A percentile compares a stretch with the other conserved stretches of the same genome.
These are phyloP conservation scores for Napeogenes inachia DNA, from an alignment of 2,888 invertebrate genomes.

Conservation along the genomic window DNA sequence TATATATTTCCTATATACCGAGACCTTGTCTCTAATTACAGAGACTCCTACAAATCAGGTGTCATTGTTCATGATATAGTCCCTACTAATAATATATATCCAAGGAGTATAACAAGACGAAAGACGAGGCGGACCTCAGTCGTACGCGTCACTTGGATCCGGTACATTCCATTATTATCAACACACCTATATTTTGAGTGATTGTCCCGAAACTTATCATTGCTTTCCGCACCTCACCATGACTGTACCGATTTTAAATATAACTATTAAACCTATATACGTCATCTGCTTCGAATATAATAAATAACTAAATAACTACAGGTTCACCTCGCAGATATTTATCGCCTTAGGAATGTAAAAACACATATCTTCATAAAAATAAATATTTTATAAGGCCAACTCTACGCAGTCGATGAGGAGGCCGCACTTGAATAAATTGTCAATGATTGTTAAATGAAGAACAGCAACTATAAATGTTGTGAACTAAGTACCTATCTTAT, in stretches of 20 bases:
- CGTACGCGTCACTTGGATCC: no score
- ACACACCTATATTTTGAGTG: no score
- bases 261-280: background rate
- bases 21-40: background rate
- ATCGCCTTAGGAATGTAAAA: background rate
- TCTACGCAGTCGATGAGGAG: background rate
- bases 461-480: no score
- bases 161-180: no score
- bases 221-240: no score
- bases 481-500: no score
- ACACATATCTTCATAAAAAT: background rate
- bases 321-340: conserved; percentile 2
- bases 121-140: no score
- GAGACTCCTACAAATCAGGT: background rate
- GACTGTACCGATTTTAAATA: background rate
- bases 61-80: no score
- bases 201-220: no score
- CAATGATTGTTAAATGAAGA: no score
- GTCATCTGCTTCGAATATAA: background rate
- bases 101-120: no score
- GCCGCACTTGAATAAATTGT: background rate
- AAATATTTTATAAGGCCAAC: background rate
- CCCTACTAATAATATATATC: no score
- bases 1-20: background rate
- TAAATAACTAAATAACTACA: background rate